Evolutionary conservation across 1,140 invertebrate species (phyloP).

Genomic region (Drosophila dunni): DNA sequence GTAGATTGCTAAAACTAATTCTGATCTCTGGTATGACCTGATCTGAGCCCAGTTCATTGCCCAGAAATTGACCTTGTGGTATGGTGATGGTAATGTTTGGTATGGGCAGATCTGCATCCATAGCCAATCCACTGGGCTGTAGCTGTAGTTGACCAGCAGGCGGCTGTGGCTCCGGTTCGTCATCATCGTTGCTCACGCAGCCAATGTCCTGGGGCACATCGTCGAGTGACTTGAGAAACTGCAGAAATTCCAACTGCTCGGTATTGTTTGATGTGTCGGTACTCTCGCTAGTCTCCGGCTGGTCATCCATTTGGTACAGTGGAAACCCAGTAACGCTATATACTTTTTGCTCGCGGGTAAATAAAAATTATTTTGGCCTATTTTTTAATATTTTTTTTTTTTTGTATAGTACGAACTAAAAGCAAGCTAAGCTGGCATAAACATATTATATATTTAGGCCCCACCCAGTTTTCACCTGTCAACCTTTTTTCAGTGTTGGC

Average conservation of each 20-base stretch:
- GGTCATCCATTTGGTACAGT: not conserved
- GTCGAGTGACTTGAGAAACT: conserved; percentile 16
- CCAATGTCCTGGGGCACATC: not conserved
- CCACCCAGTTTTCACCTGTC: conserved; percentile 15
- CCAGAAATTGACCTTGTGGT: conserved; percentile 2
- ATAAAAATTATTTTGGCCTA: conserved; percentile 2
- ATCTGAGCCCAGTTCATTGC: not conserved
- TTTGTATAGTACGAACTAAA: conserved; percentile 9
- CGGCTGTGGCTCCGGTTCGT: not conserved
- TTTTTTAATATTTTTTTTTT: not conserved
- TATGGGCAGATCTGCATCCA: not conserved
- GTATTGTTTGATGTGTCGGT: not conserved
- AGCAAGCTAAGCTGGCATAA: conserved; percentile 19
- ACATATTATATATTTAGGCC: not conserved
- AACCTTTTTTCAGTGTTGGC: conserved; percentile 15
- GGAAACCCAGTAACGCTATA: not conserved
- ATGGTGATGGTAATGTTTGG: not conserved
- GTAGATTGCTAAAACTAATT: not conserved
- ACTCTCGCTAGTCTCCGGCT: not conserved
- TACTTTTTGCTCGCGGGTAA: not conserved
- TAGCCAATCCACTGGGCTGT: not conserved
- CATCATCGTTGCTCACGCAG: not conserved
- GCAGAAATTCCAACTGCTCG: conserved; percentile 20
- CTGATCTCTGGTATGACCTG: not conserved
- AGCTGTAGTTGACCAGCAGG: not conserved